Evolutionary conservation across 2,888 invertebrate species (phyloP).

Genomic region (Mythimna ferrago): DNA sequence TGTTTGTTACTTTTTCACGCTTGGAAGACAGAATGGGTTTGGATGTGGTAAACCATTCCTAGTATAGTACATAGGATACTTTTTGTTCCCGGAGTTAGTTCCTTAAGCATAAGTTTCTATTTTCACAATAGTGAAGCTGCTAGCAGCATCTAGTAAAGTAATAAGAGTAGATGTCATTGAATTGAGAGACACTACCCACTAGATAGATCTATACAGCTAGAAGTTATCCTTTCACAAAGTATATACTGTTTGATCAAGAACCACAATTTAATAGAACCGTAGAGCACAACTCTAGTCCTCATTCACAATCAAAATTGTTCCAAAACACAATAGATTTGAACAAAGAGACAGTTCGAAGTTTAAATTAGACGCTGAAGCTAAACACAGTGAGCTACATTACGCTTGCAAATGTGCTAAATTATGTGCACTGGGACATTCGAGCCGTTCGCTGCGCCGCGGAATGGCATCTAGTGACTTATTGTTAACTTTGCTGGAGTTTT

Average conservation of each 20-base stretch:
- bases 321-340: slow-evolving; percentile 47
- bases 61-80: too few species aligned
- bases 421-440: slow-evolving; percentile 60
- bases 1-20: too few species aligned
- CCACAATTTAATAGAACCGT: neutral
- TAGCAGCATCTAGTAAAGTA: neutral
- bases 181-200: neutral
- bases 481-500: slow-evolving; percentile 15
- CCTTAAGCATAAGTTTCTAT: too few species aligned
- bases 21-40: too few species aligned
- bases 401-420: slow-evolving; percentile 71
- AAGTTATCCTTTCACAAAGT: neutral
- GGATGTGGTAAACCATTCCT: too few species aligned
- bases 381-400: slow-evolving; percentile 61
- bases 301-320: slow-evolving; percentile 34
- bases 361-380: slow-evolving; percentile 66
- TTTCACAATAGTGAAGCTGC: too few species aligned
- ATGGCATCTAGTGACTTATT: slow-evolving; percentile 43
- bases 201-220: neutral
- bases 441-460: slow-evolving; percentile 11
- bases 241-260: neutral
- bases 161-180: neutral
- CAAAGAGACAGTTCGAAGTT: slow-evolving; percentile 65
- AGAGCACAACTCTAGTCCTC: neutral
- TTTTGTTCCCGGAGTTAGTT: too few species aligned